Percentiles rank a stretch among this genome's conserved stretches.
phyloP scores from a whole-genome alignment of 2,113 vertebrate genomes.

The Xiphophorus hellerii region DNA sequence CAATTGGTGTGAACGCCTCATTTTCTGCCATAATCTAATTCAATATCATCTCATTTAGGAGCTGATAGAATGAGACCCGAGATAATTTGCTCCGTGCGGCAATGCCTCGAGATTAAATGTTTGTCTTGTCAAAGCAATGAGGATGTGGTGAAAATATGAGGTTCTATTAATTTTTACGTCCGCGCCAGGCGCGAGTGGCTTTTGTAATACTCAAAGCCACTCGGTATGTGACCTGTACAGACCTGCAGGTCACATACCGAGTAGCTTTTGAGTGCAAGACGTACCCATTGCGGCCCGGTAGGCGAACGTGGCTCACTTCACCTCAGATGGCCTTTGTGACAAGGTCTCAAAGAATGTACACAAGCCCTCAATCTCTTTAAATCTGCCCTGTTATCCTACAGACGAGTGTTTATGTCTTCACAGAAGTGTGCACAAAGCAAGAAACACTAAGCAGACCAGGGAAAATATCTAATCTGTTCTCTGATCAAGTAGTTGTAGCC shows the following conservation, averaged over 20 bases:
- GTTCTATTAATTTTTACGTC: constrained; percentile 51
- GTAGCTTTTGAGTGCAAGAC: constrained; percentile 25
- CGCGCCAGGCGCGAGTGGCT: neutral
- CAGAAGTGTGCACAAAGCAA: constrained; percentile 39
- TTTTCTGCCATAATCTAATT: constrained; percentile 77
- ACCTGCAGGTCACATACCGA: constrained; percentile 63
- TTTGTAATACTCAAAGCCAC: too few relatives aligned
- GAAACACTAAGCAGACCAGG: constrained; percentile 29
- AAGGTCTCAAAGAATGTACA: constrained; percentile 71
- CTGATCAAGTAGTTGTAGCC: constrained; percentile 44
- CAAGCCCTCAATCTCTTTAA: constrained; percentile 64
- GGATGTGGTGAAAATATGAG: constrained; percentile 62
- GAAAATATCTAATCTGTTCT: constrained; percentile 40
- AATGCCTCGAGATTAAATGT: constrained; percentile 68
- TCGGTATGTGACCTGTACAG: too few relatives aligned
- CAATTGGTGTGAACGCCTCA: constrained; percentile 75
- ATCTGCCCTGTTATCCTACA: constrained; percentile 67
- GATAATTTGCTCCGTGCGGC: constrained; percentile 60
- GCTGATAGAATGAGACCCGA: constrained; percentile 67
- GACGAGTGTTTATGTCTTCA: constrained; percentile 58
- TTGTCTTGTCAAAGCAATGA: constrained; percentile 72
- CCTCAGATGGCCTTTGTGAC: constrained; percentile 69
- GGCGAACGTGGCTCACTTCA: constrained; percentile 65
- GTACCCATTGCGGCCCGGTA: constrained; percentile 56
- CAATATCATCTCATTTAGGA: constrained; percentile 76